Conservation (phyloP, 2,888 invertebrate species). For the Poecilus cupreus region DNA sequence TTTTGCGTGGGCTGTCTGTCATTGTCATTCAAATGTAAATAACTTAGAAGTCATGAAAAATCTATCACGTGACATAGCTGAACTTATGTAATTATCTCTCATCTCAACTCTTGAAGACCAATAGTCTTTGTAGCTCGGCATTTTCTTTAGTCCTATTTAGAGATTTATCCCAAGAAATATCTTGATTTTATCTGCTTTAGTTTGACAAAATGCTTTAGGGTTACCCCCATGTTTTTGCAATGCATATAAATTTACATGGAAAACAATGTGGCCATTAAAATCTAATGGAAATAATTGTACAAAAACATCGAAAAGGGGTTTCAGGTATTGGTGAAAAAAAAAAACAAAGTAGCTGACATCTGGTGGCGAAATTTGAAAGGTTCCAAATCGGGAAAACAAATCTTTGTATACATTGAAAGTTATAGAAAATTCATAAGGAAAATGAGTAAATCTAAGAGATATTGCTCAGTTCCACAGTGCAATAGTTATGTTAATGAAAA, state of each 20-base stretch:
- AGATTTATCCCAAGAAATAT: constrained; percentile 25
- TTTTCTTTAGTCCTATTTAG: constrained; percentile 23
- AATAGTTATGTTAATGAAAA: no score
- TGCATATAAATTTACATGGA: constrained; percentile 38
- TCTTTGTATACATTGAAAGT: no score
- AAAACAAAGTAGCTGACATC: no score
- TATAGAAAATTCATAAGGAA: no score
- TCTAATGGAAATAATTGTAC: background rate
- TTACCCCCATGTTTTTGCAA: no score
- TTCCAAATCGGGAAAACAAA: no score
- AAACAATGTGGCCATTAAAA: background rate
- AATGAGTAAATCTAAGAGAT: no score
- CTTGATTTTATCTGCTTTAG: background rate
- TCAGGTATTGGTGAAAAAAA: no score
- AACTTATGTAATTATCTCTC: constrained; percentile 26
- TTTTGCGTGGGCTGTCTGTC: no score
- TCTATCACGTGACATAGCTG: constrained; percentile 21
- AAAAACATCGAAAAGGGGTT: background rate
- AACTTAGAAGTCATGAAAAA: constrained; percentile 25
- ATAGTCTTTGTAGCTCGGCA: constrained; percentile 33
- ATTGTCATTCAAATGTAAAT: constrained; percentile 50
- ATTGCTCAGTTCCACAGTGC: no score
- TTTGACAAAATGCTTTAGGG: no score
- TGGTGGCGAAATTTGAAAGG: no score
- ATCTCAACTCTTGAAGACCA: constrained; percentile 33